These are phyloP conservation scores for Syrmaticus mikado DNA, from an alignment of 2,113 vertebrate species.

Conservation along the genomic window DNA sequence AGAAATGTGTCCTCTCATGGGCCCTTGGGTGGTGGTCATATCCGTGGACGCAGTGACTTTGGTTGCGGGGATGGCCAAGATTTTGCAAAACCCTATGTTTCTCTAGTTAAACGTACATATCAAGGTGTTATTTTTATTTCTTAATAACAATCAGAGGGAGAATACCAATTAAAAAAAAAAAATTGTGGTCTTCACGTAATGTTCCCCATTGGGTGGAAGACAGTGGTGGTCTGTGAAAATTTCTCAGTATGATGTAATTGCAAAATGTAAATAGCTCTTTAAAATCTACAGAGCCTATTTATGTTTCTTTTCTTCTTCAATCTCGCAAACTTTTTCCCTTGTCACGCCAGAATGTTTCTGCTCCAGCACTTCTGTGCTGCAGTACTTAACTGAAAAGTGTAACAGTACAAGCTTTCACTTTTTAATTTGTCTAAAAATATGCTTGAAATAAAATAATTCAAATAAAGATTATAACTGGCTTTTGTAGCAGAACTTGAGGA, in stretches of 20 bases:
- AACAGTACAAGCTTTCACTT: background rate
- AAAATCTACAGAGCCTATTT: background rate
- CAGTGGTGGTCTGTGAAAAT: background rate
- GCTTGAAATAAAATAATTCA: background rate
- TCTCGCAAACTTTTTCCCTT: background rate
- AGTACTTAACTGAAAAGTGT: background rate
- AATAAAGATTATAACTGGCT: background rate
- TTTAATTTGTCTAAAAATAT: background rate
- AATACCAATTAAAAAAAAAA: accelerated
- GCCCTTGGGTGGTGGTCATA: background rate
- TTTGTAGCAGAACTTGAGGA: background rate
- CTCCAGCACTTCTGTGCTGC: background rate
- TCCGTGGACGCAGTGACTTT: background rate
- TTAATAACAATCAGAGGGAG: background rate
- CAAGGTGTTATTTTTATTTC: background rate
- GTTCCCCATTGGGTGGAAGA: background rate
- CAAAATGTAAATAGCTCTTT: background rate
- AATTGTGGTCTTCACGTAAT: background rate
- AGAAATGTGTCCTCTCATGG: background rate
- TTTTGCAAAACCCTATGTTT: background rate
- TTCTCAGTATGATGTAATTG: background rate
- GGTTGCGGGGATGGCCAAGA: background rate
- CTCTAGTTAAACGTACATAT: background rate
- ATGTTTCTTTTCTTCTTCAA: background rate
- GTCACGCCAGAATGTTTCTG: background rate